These are phyloP conservation scores for Megaceryle alcyon DNA, from an alignment of 2,797 vertebrate genomes.

Conservation along the genomic window DNA sequence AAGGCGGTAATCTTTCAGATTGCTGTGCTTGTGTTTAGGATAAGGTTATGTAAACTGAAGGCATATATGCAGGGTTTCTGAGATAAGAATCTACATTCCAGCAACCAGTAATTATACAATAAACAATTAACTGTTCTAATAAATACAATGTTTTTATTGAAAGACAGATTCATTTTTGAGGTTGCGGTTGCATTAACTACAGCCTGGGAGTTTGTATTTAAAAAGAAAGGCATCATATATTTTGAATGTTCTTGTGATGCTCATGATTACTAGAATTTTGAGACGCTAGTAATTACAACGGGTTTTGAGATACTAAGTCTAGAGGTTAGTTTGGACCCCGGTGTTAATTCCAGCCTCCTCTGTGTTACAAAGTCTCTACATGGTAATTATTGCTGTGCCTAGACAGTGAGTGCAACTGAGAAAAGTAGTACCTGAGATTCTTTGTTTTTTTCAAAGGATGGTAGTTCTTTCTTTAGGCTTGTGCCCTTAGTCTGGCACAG, in stretches of 20 bases:
- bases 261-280: neutral
- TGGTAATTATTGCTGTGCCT: neutral
- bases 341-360: rapidly evolving
- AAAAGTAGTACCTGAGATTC: neutral
- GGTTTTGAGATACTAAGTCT: neutral
- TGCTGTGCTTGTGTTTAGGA: conserved; percentile 23
- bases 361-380: neutral
- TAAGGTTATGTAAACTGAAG: conserved; percentile 54
- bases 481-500: neutral
- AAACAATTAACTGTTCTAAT: conserved; percentile 62
- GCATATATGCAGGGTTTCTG: neutral
- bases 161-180: conserved; percentile 42
- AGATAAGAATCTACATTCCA: conserved; percentile 71
- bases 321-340: neutral
- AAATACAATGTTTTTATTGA: conserved; percentile 49
- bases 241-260: neutral
- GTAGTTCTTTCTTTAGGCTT: neutral
- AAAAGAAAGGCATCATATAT: neutral
- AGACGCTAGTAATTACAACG: neutral
- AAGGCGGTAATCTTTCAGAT: conserved; percentile 30
- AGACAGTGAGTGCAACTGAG: neutral
- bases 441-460: neutral
- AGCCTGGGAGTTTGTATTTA: neutral
- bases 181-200: conserved; percentile 27
- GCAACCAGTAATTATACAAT: conserved; percentile 65